Conservation (phyloP, 2,888 invertebrate species). For the Drosophila anomelani region DNA sequence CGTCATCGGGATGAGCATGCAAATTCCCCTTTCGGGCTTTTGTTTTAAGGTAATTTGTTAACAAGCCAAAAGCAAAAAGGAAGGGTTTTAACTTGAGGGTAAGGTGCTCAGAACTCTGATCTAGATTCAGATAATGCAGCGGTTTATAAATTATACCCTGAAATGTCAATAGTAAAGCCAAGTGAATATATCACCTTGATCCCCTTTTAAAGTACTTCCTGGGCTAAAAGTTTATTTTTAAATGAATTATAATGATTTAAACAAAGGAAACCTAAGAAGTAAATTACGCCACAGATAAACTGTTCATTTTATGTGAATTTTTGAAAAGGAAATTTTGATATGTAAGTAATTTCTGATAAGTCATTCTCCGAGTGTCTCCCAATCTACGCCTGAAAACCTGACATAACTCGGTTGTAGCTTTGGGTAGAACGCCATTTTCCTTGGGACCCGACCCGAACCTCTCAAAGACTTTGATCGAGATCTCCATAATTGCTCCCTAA, state of each 20-base stretch:
- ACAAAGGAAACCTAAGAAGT: neutral
- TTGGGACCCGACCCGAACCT: constrained; percentile 16
- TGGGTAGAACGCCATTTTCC: constrained; percentile 37
- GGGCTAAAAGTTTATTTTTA: neutral
- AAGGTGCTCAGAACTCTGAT: constrained; percentile 10
- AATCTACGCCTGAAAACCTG: neutral
- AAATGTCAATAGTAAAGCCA: neutral
- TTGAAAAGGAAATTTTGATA: neutral
- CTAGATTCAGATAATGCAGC: constrained; percentile 27
- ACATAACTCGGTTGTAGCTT: neutral
- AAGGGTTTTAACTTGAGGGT: constrained; percentile 11
- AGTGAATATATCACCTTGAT: neutral
- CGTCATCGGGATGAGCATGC: constrained; percentile 62
- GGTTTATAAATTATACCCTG: constrained; percentile 24
- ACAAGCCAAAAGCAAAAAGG: constrained; percentile 46
- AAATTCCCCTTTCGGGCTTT: constrained; percentile 58
- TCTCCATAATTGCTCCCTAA: constrained; percentile 45
- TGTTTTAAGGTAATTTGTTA: constrained; percentile 66
- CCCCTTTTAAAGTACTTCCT: neutral
- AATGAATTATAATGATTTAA: neutral
- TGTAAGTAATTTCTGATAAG: neutral
- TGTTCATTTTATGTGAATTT: neutral
- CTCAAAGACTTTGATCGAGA: constrained; percentile 12
- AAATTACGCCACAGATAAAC: neutral
- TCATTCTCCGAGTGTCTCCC: neutral